Percentiles rank a stretch among this genome's conserved stretches.
Conservation (phyloP, 2,113 vertebrate species). For the Amblyopsis rosae region DNA sequence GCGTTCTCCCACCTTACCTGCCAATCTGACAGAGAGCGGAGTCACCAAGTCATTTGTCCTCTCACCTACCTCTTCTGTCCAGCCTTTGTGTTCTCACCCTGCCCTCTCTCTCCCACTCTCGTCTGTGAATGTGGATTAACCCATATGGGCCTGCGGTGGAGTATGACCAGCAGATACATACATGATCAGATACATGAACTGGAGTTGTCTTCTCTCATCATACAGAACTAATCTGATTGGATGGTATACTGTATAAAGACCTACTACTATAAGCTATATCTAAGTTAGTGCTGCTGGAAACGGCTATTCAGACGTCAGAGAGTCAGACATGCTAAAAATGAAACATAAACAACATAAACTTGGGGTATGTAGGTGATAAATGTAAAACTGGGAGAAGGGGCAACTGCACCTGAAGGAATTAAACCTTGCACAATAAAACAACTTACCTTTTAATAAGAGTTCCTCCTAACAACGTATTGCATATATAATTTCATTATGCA, state of each 20-base stretch:
- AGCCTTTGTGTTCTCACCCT: conserved; percentile 2
- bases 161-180: conserved; percentile 5
- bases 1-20: neutral
- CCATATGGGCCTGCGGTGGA: conserved; percentile 16
- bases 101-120: conserved; percentile 2
- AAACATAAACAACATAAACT: too few species aligned
- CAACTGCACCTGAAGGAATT: too few species aligned
- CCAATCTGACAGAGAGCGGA: neutral
- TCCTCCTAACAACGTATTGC: too few species aligned
- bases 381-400: too few species aligned
- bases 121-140: conserved; percentile 29
- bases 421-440: too few species aligned
- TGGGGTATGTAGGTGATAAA: too few species aligned
- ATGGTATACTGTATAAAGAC: neutral
- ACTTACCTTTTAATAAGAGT: too few species aligned
- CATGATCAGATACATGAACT: conserved; percentile 12
- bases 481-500: too few species aligned
- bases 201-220: conserved; percentile 36
- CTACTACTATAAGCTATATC: too few species aligned
- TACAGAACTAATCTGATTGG: conserved; percentile 28
- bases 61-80: conserved; percentile 24
- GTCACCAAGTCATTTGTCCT: conserved; percentile 10
- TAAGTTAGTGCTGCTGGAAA: too few species aligned
- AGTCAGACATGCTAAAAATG: too few species aligned
- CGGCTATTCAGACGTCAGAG: too few species aligned